Evolutionary conservation across 2,888 invertebrate species (phyloP), one percentile per base, ranked within the genome.

Genomic region (Himalopsyche tibetana): DNA sequence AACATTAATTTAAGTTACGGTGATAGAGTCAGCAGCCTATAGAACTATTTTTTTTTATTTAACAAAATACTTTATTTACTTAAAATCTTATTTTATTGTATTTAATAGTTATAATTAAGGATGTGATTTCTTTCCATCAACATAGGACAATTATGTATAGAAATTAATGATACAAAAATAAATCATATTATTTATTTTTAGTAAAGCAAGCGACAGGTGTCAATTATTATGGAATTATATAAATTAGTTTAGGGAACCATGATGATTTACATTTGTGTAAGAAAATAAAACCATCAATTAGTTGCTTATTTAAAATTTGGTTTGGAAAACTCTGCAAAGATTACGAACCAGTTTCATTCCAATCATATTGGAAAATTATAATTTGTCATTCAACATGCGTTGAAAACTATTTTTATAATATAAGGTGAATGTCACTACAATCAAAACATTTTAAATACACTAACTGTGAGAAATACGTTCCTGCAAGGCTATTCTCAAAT

Each of bases 141-240:
- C 5, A 36, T 74, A 74, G 74, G 36, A 74, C 8, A 36, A 19
- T 36, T 36, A 15, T 74, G 38, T 9, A 74, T 74, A 74, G 12
- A 74, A 28, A 38, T 51, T 51, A 51, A 51, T 15, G 15, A 51
- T 51, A 51, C 15, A 15, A 15, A 28, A 3, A 51, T 51, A 51
- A 51, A 51, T 15, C 51, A 74, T 74, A 74, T 74, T 74, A 74
- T 74, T 74, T 38, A 38, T 36, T 74, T 74, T 19, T 63, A 63
- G 11, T 63, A 63, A 19, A 63, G 19, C 28, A 63, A 63, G 19
- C 19, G 63, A 63, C 19, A 28, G 19, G n/a, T 74, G 74, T 74
- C 74, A 74, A 74, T 74, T 74, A 74, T 36, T 74, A 74, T 36
- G 36, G 63, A 74, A 74, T 36, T 74, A 74, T 74, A 74, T 74